Evolutionary conservation across 1,140 invertebrate species (phyloP).

Genomic region (Cotesia chilonis): DNA sequence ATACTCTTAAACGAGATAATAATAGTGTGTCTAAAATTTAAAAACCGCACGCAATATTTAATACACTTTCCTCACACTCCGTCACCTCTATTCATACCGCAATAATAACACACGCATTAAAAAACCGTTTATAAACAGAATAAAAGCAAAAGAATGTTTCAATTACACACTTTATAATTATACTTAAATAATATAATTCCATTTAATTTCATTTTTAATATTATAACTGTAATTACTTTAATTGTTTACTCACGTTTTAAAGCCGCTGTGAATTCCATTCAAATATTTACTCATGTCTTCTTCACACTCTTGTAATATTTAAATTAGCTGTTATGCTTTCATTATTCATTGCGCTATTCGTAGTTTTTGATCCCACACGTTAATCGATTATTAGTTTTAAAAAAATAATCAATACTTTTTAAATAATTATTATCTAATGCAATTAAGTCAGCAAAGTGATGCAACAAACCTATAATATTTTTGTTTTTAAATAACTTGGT

Average conservation of each 20-base stretch:
- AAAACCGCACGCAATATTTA: no score
- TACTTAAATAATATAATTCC: constrained; percentile 9
- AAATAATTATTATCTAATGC: no score
- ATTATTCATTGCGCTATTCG: constrained; percentile 23
- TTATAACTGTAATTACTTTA: not conserved
- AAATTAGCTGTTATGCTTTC: not conserved
- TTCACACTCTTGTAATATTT: constrained; percentile 39
- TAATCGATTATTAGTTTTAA: no score
- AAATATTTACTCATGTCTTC: constrained; percentile 41
- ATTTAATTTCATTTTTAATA: not conserved
- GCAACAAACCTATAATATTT: no score
- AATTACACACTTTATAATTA: not conserved
- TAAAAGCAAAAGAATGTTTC: not conserved
- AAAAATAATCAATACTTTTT: no score
- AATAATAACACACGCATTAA: not conserved
- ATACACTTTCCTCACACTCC: no score
- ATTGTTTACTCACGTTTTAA: constrained; percentile 43
- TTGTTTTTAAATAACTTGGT: no score
- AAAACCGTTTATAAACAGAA: not conserved
- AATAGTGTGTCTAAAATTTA: not conserved
- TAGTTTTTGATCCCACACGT: not conserved
- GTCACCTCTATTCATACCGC: no score
- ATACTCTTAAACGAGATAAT: not conserved
- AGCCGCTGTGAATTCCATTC: constrained; percentile 41
- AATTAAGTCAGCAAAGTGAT: no score